phyloP scores from a whole-genome alignment of 64 coral and sea anemone species.

The Montipora foliosa region DNA sequence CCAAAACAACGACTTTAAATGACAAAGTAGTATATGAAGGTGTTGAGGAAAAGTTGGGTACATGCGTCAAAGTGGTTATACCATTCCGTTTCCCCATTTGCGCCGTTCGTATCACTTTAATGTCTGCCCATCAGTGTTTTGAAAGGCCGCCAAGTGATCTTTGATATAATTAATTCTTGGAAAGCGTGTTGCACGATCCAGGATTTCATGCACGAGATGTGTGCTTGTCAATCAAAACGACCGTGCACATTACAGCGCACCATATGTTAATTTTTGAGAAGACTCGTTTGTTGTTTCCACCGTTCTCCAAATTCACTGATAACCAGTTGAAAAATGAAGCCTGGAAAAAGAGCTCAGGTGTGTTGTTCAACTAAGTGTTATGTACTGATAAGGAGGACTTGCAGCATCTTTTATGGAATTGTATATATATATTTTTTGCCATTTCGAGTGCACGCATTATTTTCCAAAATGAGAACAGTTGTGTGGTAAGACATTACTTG shows the following conservation, averaged over 20 bases:
- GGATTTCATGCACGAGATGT: neutral
- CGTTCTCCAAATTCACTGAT: neutral
- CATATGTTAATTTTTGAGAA: neutral
- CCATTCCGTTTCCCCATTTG: too few relatives aligned
- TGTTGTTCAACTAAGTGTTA: neutral
- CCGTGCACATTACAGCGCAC: neutral
- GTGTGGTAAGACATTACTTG: too few relatives aligned
- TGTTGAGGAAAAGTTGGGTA: too few relatives aligned
- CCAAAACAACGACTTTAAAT: neutral
- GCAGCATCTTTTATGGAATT: too few relatives aligned
- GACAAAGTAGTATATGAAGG: too few relatives aligned
- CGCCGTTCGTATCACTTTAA: neutral
- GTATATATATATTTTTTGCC: too few relatives aligned
- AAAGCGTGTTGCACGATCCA: neutral
- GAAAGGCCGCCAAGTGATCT: neutral
- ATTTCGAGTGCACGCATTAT: too few relatives aligned
- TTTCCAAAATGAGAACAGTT: too few relatives aligned
- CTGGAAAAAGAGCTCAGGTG: constrained; percentile 5
- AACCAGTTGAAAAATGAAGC: neutral
- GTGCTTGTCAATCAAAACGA: neutral
- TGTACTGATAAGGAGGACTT: neutral
- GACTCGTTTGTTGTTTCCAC: neutral
- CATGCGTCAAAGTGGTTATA: too few relatives aligned
- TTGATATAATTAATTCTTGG: neutral
- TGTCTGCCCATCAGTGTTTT: neutral